Evolutionary conservation across 2,113 vertebrate genomes (phyloP).

Genomic region (Syngnathus typhle): DNA sequence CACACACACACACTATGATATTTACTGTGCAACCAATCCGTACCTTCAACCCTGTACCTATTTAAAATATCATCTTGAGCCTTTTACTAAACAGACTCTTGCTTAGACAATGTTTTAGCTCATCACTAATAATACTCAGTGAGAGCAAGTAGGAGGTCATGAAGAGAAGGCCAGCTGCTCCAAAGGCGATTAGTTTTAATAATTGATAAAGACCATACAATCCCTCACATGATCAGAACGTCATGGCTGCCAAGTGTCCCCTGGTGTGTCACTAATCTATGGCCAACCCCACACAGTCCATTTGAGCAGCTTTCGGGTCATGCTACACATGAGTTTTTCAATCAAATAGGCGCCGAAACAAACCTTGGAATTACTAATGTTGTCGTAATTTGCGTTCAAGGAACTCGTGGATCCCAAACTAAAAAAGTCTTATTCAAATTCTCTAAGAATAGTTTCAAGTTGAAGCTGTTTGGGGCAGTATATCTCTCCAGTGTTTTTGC

Average conservation of each 20-base stretch:
- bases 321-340: slow-evolving; percentile 5
- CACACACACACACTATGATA: too few species aligned
- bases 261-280: slow-evolving; percentile 49
- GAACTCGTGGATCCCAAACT: not conserved
- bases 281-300: slow-evolving; percentile 26
- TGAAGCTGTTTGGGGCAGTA: not conserved
- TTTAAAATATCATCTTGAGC: too few species aligned
- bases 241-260: slow-evolving; percentile 58
- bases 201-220: slow-evolving; percentile 64
- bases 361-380: not conserved
- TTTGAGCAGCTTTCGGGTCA: slow-evolving; percentile 55
- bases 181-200: slow-evolving; percentile 61
- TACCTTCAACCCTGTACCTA: too few species aligned
- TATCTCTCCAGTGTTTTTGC: not conserved
- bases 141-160: slow-evolving; percentile 7
- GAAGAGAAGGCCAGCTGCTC: slow-evolving; percentile 23
- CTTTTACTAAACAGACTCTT: too few species aligned
- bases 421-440: not conserved
- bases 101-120: not conserved
- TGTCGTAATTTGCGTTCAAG: too few species aligned
- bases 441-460: not conserved
- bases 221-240: slow-evolving; percentile 54
- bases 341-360: not conserved
- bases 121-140: not conserved
- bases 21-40: too few species aligned